Conservation (phyloP, 2,113 vertebrate species). For the Zingel zingel region DNA sequence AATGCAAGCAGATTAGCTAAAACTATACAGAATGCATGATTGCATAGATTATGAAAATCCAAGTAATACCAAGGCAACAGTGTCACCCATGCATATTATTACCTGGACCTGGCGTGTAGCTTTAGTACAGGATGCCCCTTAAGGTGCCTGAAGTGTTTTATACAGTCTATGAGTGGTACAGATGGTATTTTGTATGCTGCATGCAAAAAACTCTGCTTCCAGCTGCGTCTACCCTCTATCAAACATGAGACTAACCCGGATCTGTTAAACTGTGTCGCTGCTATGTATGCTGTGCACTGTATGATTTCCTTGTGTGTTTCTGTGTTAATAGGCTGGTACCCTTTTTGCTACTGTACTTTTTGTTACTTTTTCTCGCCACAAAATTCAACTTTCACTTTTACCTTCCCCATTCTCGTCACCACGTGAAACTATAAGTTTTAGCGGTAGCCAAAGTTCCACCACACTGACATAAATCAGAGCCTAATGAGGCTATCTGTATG, state of each 20-base stretch:
- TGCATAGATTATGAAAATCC: constrained; percentile 15
- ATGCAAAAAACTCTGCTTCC: constrained; percentile 35
- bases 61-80: not conserved
- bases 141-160: constrained; percentile 16
- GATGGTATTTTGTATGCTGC: constrained; percentile 53
- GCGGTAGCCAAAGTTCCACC: not conserved
- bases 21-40: not conserved
- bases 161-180: not conserved
- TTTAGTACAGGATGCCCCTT: constrained; percentile 9
- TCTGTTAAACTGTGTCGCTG: constrained; percentile 7
- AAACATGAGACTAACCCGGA: constrained; percentile 13
- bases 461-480: constrained; percentile 59
- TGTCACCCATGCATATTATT: constrained; percentile 7
- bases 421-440: constrained; percentile 30
- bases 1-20: constrained; percentile 1
- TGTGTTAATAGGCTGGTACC: not conserved
- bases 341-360: constrained; percentile 6
- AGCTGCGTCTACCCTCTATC: constrained; percentile 58
- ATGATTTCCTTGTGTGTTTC: not conserved
- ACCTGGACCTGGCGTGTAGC: constrained; percentile 18
- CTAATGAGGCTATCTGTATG: constrained; percentile 72
- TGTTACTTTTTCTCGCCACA: constrained; percentile 23
- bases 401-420: constrained; percentile 2
- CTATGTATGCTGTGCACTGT: not conserved
- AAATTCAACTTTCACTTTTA: constrained; percentile 26